These are phyloP conservation scores for Morpho deidamia DNA, from an alignment of 2,888 invertebrate genomes.

Conservation along the genomic window DNA sequence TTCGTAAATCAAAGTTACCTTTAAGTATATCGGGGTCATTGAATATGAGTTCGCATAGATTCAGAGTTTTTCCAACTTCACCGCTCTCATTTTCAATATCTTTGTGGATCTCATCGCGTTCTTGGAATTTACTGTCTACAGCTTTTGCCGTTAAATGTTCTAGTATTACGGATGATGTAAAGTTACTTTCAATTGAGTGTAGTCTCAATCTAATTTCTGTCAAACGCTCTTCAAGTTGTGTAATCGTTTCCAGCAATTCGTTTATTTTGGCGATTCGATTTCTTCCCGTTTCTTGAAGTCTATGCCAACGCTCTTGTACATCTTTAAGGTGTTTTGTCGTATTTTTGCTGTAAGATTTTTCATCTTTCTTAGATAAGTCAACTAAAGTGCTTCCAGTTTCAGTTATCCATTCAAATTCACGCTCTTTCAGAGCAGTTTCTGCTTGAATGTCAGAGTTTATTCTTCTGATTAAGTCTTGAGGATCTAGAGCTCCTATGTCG, in stretches of 20 bases:
- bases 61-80: constrained; percentile 87
- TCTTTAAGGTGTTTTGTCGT: constrained; percentile 79
- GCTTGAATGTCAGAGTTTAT: constrained; percentile 86
- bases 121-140: constrained; percentile 82
- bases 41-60: constrained; percentile 86
- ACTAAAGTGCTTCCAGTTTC: constrained; percentile 82
- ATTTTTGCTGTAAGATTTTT: constrained; percentile 66
- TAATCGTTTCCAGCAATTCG: constrained; percentile 84
- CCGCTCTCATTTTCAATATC: constrained; percentile 87
- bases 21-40: constrained; percentile 86
- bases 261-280: constrained; percentile 84
- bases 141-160: constrained; percentile 81
- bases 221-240: constrained; percentile 84
- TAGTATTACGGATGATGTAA: constrained; percentile 83
- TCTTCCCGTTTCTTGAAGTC: constrained; percentile 81
- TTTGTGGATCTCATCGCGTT: constrained; percentile 85
- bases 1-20: constrained; percentile 83
- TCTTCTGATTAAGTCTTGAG: constrained; percentile 84
- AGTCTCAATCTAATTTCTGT: constrained; percentile 85
- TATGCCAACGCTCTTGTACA: constrained; percentile 83
- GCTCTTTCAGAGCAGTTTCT: constrained; percentile 86
- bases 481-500: constrained; percentile 78
- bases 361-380: constrained; percentile 80
- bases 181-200: constrained; percentile 83
- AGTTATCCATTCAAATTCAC: constrained; percentile 87